Conservation (phyloP, 2,888 invertebrate genomes). For the Drosophila nigricruria region DNA sequence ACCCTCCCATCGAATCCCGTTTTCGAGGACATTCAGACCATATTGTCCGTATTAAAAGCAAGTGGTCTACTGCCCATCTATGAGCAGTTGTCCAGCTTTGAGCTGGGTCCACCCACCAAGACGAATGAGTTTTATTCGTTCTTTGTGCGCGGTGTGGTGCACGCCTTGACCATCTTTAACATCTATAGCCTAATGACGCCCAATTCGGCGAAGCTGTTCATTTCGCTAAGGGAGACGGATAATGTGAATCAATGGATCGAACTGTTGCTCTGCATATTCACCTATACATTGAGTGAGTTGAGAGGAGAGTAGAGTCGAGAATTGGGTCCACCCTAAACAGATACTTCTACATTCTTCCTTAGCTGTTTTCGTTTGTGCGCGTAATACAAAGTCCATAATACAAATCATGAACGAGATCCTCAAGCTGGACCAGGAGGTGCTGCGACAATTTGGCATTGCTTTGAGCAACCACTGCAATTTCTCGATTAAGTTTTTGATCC, state of each 20-base stretch:
- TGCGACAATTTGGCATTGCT: slow-evolving; percentile 60
- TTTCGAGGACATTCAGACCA: slow-evolving; percentile 74
- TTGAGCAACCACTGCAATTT: slow-evolving; percentile 76
- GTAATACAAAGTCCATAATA: slow-evolving; percentile 74
- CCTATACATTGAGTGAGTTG: slow-evolving; percentile 69
- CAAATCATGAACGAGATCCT: slow-evolving; percentile 81
- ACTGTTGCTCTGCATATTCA: slow-evolving; percentile 75
- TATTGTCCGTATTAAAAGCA: slow-evolving; percentile 75
- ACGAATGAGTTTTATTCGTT: slow-evolving; percentile 74
- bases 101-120: slow-evolving; percentile 77
- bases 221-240: slow-evolving; percentile 76
- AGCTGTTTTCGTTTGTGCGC: slow-evolving; percentile 74
- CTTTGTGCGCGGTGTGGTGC: slow-evolving; percentile 71
- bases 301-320: neutral
- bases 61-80: slow-evolving; percentile 81
- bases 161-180: slow-evolving; percentile 75
- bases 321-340: neutral
- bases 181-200: slow-evolving; percentile 75
- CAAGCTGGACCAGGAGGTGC: slow-evolving; percentile 80
- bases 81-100: slow-evolving; percentile 68
- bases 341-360: neutral
- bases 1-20: slow-evolving; percentile 39
- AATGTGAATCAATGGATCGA: slow-evolving; percentile 83
- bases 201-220: slow-evolving; percentile 65
- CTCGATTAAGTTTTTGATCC: slow-evolving; percentile 66